Conservation (phyloP, 2,113 vertebrate genomes). For the Marmota monax region DNA sequence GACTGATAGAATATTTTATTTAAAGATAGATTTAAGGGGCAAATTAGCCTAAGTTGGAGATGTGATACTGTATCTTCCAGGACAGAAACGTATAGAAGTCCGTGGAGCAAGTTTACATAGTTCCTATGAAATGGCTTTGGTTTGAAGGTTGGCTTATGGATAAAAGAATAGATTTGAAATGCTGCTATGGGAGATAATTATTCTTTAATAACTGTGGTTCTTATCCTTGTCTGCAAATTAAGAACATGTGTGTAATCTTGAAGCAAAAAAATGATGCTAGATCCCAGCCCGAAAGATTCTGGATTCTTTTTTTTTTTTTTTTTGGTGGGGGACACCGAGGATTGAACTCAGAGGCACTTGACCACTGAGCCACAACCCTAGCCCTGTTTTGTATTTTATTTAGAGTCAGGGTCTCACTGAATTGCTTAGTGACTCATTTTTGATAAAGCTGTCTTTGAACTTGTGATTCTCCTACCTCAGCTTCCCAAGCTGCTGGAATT, state of each 20-base stretch:
- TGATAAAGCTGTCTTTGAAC: too few relatives aligned
- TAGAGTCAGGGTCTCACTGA: too few relatives aligned
- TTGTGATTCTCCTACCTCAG: too few relatives aligned
- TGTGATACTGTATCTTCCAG: background rate
- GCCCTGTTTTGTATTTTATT: too few relatives aligned
- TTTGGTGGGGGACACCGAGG: too few relatives aligned
- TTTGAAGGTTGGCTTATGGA: background rate
- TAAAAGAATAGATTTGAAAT: background rate
- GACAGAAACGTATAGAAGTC: background rate
- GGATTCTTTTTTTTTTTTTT: background rate
- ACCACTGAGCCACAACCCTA: too few relatives aligned
- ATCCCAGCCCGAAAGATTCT: background rate
- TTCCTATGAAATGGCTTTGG: background rate
- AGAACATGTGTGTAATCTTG: background rate
- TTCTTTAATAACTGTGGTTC: background rate
- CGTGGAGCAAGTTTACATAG: background rate
- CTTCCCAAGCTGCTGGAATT: too few relatives aligned
- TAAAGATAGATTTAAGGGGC: background rate
- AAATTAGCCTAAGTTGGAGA: background rate
- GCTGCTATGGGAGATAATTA: background rate
- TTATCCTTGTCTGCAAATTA: background rate
- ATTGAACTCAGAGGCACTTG: too few relatives aligned
- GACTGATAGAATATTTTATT: background rate
- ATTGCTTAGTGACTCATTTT: too few relatives aligned
- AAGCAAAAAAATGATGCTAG: background rate